Evolutionary conservation across 2,888 invertebrate genomes (phyloP).

Genomic region (Lissocephala sabroskyi): DNA sequence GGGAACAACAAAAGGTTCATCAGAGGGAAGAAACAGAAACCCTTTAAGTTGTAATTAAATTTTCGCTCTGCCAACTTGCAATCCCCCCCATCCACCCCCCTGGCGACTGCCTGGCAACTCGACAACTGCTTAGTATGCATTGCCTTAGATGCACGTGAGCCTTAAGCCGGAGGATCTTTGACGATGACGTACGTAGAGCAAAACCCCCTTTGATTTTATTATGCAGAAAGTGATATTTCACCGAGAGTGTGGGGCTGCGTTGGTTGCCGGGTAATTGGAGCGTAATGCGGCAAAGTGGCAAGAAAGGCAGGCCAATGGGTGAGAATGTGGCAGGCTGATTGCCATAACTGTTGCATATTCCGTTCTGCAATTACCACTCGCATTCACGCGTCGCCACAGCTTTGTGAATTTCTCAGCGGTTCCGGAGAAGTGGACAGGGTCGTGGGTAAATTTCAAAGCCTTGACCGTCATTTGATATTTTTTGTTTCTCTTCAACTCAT

Average conservation of each 20-base stretch:
- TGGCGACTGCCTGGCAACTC: conserved; percentile 20
- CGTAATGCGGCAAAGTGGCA: conserved; percentile 59
- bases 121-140: conserved; percentile 55
- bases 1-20: neutral
- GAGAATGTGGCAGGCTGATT: conserved; percentile 6
- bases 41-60: conserved; percentile 57
- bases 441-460: too few species aligned
- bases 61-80: too few species aligned
- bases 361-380: conserved; percentile 1
- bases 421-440: too few species aligned
- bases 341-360: conserved; percentile 55
- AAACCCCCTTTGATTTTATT: conserved; percentile 37
- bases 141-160: conserved; percentile 33
- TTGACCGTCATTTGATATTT: too few species aligned
- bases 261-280: conserved; percentile 45
- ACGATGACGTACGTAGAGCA: too few species aligned
- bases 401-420: too few species aligned
- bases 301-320: too few species aligned
- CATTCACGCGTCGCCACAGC: too few species aligned
- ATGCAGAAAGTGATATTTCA: conserved; percentile 47
- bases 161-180: too few species aligned
- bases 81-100: too few species aligned
- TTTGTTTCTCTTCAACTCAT: too few species aligned
- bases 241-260: neutral
- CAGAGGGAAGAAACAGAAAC: conserved; percentile 19